phyloP scores from a whole-genome alignment of 1,140 invertebrate genomes.

The Atta cephalotes region DNA sequence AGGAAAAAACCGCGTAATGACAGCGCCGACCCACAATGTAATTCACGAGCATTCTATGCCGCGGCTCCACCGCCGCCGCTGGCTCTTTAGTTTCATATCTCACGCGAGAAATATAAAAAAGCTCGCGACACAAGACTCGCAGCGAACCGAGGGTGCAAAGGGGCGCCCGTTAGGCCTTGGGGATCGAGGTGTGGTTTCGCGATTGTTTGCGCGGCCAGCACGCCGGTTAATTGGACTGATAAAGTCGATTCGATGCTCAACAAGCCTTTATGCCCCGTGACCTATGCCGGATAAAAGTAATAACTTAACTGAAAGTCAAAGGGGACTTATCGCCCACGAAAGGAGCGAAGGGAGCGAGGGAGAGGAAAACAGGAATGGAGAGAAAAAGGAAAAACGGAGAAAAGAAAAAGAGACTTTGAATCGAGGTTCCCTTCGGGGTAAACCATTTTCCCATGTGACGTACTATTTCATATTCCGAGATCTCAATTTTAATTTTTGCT shows the following conservation, averaged over 20 bases:
- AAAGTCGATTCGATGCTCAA: conserved; percentile 70
- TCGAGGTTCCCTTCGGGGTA: neutral
- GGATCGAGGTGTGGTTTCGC: conserved; percentile 19
- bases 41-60: conserved; percentile 55
- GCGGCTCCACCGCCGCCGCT: conserved; percentile 15
- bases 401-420: conserved; percentile 34
- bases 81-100: conserved; percentile 69
- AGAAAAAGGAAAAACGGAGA: neutral
- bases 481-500: conserved; percentile 16
- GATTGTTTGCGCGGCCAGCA: conserved; percentile 63
- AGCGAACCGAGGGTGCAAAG: neutral
- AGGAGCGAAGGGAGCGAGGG: neutral
- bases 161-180: neutral
- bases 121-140: neutral
- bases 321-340: conserved; percentile 65
- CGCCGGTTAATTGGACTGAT: conserved; percentile 73
- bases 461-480: conserved; percentile 23
- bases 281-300: conserved; percentile 72
- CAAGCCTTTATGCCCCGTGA: conserved; percentile 61
- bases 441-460: neutral
- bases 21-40: conserved; percentile 62
- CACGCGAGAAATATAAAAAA: conserved; percentile 68
- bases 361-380: neutral
- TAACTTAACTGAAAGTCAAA: conserved; percentile 73
- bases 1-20: conserved; percentile 68